Evolutionary conservation across 2,113 vertebrate species (phyloP).

Genomic region (Peromyscus maniculatus): DNA sequence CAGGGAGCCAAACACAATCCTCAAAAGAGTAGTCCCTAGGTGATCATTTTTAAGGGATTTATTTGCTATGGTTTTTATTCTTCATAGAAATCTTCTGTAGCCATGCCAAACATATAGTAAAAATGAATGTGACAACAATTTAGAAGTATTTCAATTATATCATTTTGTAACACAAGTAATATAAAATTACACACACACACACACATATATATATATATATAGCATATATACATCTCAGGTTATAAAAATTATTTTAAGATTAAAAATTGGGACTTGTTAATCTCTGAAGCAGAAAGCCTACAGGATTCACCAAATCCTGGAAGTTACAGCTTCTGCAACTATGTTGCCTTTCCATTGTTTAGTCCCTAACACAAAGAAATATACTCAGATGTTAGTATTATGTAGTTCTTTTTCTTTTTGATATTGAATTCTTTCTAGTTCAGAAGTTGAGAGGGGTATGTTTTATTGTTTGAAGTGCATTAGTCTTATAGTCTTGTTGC

Average conservation of each 20-base stretch:
- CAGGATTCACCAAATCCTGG: slow-evolving; percentile 52
- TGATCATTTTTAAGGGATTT: slow-evolving; percentile 46
- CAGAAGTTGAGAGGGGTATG: slow-evolving; percentile 76
- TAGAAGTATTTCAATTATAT: slow-evolving; percentile 55
- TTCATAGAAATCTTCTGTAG: slow-evolving; percentile 24
- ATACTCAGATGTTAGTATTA: slow-evolving; percentile 56
- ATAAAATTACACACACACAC: neutral
- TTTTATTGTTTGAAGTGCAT: slow-evolving; percentile 79
- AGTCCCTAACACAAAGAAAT: slow-evolving; percentile 72
- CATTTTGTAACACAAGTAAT: neutral
- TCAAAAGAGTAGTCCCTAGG: neutral
- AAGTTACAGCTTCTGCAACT: slow-evolving; percentile 42
- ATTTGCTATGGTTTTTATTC: slow-evolving; percentile 41
- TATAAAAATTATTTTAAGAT: neutral
- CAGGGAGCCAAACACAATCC: neutral
- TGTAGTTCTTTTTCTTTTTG: slow-evolving; percentile 71
- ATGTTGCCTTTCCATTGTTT: slow-evolving; percentile 72
- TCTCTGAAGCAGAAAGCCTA: slow-evolving; percentile 43
- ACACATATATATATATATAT: neutral
- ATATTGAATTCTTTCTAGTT: slow-evolving; percentile 67
- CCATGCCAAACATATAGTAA: slow-evolving; percentile 36
- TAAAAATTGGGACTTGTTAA: slow-evolving; percentile 56
- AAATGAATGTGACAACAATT: slow-evolving; percentile 6
- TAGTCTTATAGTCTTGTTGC: slow-evolving; percentile 77
- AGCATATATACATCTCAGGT: neutral